phyloP scores from a whole-genome alignment of 2,113 vertebrate genomes.

The Alligator sinensis region DNA sequence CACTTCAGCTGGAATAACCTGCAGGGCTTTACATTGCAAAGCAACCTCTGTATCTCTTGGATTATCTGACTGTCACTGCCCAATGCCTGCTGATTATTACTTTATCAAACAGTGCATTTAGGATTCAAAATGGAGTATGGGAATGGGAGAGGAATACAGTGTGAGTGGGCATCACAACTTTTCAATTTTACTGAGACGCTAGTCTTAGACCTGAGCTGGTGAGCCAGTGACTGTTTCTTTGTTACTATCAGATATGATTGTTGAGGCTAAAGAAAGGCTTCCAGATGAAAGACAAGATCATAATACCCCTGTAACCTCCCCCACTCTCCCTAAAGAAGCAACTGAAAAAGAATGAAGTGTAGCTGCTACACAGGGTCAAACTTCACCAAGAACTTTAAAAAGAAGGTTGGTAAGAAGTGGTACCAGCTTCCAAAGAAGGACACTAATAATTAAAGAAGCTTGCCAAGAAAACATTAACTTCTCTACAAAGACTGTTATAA shows the following conservation, averaged over 20 bases:
- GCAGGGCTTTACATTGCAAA: background rate
- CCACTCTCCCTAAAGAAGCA: background rate
- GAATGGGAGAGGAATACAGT: rapidly evolving
- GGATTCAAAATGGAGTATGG: background rate
- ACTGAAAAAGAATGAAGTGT: background rate
- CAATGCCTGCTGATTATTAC: background rate
- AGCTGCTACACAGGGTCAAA: background rate
- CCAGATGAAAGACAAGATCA: background rate
- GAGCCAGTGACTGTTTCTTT: background rate
- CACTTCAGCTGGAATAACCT: background rate
- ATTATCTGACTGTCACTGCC: background rate
- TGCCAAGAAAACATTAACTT: background rate
- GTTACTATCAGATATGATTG: background rate
- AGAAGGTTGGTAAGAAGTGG: rapidly evolving
- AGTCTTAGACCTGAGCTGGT: background rate
- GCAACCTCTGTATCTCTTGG: background rate
- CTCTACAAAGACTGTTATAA: background rate
- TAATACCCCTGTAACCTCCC: background rate
- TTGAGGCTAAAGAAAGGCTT: background rate
- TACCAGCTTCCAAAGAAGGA: background rate
- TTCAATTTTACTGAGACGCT: background rate
- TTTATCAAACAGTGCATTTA: background rate
- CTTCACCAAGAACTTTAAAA: background rate
- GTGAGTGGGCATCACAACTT: background rate
- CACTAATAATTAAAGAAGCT: background rate